Evolutionary conservation across 2,113 vertebrate genomes (phyloP).

Genomic region (Serranochromis macrocephalus): DNA sequence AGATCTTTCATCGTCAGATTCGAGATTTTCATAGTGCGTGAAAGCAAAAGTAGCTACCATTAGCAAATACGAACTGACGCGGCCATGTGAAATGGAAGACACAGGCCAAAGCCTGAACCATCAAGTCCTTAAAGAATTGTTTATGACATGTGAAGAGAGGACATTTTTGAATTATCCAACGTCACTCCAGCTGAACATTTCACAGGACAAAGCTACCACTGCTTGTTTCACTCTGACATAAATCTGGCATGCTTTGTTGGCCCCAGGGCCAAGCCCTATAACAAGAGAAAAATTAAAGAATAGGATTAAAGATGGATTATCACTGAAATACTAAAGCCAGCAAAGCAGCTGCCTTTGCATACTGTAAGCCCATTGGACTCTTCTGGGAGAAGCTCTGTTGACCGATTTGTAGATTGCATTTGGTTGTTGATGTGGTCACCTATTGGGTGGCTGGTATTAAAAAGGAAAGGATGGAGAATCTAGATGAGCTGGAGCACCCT

Average conservation of each 20-base stretch:
- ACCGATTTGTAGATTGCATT: slow-evolving; percentile 30
- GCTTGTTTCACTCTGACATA: not conserved
- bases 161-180: not conserved
- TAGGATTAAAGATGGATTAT: slow-evolving; percentile 63
- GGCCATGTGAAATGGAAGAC: slow-evolving; percentile 39
- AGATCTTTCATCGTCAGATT: slow-evolving; percentile 8
- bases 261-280: not conserved
- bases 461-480: slow-evolving; percentile 60
- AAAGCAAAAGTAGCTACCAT: slow-evolving; percentile 8
- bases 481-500: slow-evolving; percentile 73
- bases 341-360: slow-evolving; percentile 30
- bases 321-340: slow-evolving; percentile 18
- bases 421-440: slow-evolving; percentile 38
- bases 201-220: not conserved
- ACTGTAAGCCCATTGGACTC: slow-evolving; percentile 5
- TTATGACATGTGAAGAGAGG: slow-evolving; percentile 35
- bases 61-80: slow-evolving; percentile 29
- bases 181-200: not conserved
- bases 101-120: slow-evolving; percentile 10
- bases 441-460: not conserved
- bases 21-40: slow-evolving; percentile 27
- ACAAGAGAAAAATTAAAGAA: slow-evolving; percentile 49
- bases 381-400: not conserved
- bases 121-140: slow-evolving; percentile 14
- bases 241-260: not conserved